Percentiles rank a stretch among this genome's conserved stretches.
Conservation (phyloP, 2,113 vertebrate species). For the Guaruba guarouba region DNA sequence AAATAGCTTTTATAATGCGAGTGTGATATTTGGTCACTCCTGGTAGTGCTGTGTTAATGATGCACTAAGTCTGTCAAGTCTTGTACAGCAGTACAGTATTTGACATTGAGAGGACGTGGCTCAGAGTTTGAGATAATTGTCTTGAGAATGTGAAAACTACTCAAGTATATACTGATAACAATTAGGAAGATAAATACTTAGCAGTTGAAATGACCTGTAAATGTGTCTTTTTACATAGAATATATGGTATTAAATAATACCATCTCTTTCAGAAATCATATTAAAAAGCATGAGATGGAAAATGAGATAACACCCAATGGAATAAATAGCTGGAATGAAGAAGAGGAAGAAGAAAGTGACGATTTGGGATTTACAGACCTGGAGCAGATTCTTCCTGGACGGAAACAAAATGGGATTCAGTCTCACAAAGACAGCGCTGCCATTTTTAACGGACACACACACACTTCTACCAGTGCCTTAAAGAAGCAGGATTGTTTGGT, state of each 20-base stretch:
- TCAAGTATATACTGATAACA: not conserved
- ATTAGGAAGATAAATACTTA: not conserved
- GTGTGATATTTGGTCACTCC: not conserved
- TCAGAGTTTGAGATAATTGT: not conserved
- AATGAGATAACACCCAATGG: slow-evolving; percentile 78
- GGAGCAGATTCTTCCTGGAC: slow-evolving; percentile 63
- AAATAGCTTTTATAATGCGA: not conserved
- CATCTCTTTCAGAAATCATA: slow-evolving; percentile 82
- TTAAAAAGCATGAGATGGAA: slow-evolving; percentile 72
- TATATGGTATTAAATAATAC: not conserved
- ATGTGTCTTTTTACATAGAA: not conserved
- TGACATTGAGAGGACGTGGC: not conserved
- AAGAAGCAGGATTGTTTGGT: slow-evolving; percentile 80
- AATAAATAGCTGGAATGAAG: slow-evolving; percentile 74
- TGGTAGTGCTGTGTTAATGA: not conserved
- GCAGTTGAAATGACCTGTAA: not conserved
- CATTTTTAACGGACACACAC: slow-evolving; percentile 84
- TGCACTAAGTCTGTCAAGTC: not conserved
- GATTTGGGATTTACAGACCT: slow-evolving; percentile 57
- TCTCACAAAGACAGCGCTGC: slow-evolving; percentile 67
- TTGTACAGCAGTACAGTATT: not conserved
- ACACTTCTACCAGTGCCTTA: slow-evolving; percentile 92
- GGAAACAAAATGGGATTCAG: slow-evolving; percentile 69
- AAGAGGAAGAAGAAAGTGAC: slow-evolving; percentile 54
- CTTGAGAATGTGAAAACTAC: not conserved